Conservation (phyloP, 2,888 invertebrate genomes). For the Dynastes grantii region DNA sequence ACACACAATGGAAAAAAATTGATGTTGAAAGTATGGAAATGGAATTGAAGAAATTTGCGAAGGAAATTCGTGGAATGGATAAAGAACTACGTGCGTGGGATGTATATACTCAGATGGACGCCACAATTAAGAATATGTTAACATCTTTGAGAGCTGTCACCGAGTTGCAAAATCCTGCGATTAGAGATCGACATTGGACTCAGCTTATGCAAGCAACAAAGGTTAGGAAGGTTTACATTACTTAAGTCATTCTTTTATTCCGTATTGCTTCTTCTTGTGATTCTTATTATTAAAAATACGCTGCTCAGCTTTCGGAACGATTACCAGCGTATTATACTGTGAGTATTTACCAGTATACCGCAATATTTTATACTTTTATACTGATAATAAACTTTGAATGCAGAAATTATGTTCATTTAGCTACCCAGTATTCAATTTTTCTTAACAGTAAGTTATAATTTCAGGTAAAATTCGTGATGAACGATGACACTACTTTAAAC, state of each 20-base stretch:
- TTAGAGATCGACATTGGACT: conserved; percentile 94
- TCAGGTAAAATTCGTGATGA: conserved; percentile 86
- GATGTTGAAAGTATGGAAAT: conserved; percentile 96
- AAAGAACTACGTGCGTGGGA: conserved; percentile 88
- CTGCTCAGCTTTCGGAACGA: conserved; percentile 60
- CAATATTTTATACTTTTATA: conserved; percentile 49
- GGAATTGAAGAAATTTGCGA: conserved; percentile 93
- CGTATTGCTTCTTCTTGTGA: conserved; percentile 5
- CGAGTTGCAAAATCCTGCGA: conserved; percentile 95
- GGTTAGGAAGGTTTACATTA: conserved; percentile 69
- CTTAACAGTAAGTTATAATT: conserved; percentile 48
- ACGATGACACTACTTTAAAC: conserved; percentile 88
- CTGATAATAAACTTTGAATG: conserved; percentile 28
- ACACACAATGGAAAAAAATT: conserved; percentile 93
- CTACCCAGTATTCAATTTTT: conserved; percentile 17
- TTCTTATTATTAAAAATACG: conserved; percentile 34
- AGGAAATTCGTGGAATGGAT: conserved; percentile 85
- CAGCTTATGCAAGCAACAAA: conserved; percentile 95
- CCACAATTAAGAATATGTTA: conserved; percentile 91
- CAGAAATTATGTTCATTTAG: conserved; percentile 20
- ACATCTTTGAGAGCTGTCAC: conserved; percentile 94
- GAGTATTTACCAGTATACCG: conserved; percentile 50
- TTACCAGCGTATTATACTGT: conserved; percentile 58
- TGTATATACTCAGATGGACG: conserved; percentile 86
- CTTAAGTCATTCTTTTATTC: conserved; percentile 23